Evolutionary conservation across 64 coral and sea anemone species (phyloP).

Genomic region (Cladopsammia gracilis): DNA sequence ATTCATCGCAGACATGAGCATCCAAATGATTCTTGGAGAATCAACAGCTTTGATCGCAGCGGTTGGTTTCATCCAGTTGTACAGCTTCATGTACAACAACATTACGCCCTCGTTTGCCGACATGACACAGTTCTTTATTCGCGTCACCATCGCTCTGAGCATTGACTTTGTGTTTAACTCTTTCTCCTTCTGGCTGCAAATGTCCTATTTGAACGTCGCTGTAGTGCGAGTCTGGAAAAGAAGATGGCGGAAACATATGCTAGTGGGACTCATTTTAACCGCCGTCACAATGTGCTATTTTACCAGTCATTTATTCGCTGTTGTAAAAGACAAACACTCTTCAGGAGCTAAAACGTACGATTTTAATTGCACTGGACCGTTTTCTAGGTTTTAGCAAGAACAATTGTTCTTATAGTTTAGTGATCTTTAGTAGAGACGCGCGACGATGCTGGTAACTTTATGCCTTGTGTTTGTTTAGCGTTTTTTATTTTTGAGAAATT

Average conservation of each 20-base stretch:
- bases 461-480: no score
- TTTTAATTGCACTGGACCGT: not conserved
- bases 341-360: not conserved
- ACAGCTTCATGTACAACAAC: constrained; percentile 66
- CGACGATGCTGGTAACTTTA: no score
- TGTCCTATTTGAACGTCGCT: constrained; percentile 74
- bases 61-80: constrained; percentile 72
- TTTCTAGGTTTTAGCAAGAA: not conserved
- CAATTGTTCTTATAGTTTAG: no score
- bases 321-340: constrained; percentile 16
- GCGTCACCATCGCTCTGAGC: constrained; percentile 40
- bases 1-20: constrained; percentile 79
- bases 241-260: constrained; percentile 75
- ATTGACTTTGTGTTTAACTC: constrained; percentile 87
- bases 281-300: constrained; percentile 71
- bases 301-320: constrained; percentile 52
- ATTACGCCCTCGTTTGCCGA: constrained; percentile 36
- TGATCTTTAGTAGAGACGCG: no score
- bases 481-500: no score
- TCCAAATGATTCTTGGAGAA: constrained; percentile 78
- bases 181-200: constrained; percentile 79
- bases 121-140: constrained; percentile 58
- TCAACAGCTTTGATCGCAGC: constrained; percentile 72
- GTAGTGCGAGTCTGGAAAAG: constrained; percentile 66
- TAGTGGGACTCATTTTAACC: constrained; percentile 67